A percentile compares a stretch with the other conserved stretches of the same genome.
These are phyloP conservation scores for Atopsyche davidsoni DNA, from an alignment of 1,140 invertebrate species.

Conservation along the genomic window DNA sequence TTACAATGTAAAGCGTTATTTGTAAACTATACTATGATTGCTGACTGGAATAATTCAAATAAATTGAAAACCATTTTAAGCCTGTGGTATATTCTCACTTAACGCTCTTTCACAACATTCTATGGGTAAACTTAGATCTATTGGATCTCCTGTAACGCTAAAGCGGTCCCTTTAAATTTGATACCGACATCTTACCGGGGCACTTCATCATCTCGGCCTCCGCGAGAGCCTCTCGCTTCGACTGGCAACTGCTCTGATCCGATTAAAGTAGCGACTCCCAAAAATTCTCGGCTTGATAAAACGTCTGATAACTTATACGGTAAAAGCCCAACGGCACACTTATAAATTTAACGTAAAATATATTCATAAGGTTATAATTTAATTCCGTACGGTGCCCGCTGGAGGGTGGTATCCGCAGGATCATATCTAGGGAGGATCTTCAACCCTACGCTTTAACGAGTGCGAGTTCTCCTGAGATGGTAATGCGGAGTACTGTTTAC, in stretches of 20 bases:
- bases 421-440: background rate
- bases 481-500: no score
- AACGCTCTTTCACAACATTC: no score
- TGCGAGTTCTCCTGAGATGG: no score
- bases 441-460: slow-evolving; percentile 2
- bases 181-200: no score
- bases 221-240: slow-evolving; percentile 3
- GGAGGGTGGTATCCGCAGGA: slow-evolving; percentile 6
- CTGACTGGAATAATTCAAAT: no score
- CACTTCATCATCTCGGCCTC: slow-evolving; percentile 5
- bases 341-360: slow-evolving; percentile 32
- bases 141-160: no score
- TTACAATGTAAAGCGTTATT: no score
- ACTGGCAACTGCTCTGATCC: slow-evolving; percentile 24
- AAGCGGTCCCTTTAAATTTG: no score
- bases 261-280: slow-evolving; percentile 23
- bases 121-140: no score
- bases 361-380: slow-evolving; percentile 32
- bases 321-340: slow-evolving; percentile 30
- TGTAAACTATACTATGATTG: no score
- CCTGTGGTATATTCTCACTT: no score
- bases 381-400: slow-evolving; percentile 26
- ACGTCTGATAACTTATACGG: slow-evolving; percentile 27
- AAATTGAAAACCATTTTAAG: no score
- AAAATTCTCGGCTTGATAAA: slow-evolving; percentile 27